A percentile compares a stretch with the other conserved stretches of the same genome.
These are phyloP conservation scores for Drosophila parthenogenetica DNA, from an alignment of 2,888 invertebrate genomes.

Conservation along the genomic window DNA sequence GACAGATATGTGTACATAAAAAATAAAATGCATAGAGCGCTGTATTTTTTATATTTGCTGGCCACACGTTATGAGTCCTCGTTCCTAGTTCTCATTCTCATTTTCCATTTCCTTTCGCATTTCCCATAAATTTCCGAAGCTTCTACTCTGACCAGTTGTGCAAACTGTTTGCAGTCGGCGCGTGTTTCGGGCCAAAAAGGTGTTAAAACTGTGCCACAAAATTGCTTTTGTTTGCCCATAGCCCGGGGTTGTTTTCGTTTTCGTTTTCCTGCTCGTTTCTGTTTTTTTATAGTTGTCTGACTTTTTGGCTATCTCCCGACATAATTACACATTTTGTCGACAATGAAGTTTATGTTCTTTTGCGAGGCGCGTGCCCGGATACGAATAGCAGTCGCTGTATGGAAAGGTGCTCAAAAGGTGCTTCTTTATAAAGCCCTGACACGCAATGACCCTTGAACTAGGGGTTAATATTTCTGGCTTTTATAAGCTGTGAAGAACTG, in stretches of 20 bases:
- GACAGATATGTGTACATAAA: constrained; percentile 28
- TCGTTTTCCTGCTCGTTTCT: neutral
- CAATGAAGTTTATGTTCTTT: constrained; percentile 75
- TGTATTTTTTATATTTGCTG: constrained; percentile 5
- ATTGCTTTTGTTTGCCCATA: constrained; percentile 42
- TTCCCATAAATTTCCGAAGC: constrained; percentile 55
- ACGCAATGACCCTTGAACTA: constrained; percentile 61
- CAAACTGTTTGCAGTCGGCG: constrained; percentile 69
- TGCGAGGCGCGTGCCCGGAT: constrained; percentile 63
- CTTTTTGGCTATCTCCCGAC: constrained; percentile 47
- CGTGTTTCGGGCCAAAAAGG: constrained; percentile 67
- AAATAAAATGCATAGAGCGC: constrained; percentile 34
- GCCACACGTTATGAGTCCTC: constrained; percentile 21
- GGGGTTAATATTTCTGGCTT: constrained; percentile 53
- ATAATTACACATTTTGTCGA: constrained; percentile 77
- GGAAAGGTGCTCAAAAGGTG: constrained; percentile 47
- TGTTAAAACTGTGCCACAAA: constrained; percentile 78
- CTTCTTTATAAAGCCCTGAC: constrained; percentile 43
- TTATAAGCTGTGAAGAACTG: constrained; percentile 51
- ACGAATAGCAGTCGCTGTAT: constrained; percentile 17
- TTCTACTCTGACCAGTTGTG: constrained; percentile 40
- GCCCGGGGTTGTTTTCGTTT: constrained; percentile 55
- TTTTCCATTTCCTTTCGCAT: constrained; percentile 33
- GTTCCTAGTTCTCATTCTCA: neutral
- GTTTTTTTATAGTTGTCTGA: constrained; percentile 49